A percentile compares a stretch with the other conserved stretches of the same genome.
phyloP scores from a whole-genome alignment of 2,888 invertebrate genomes.

The Eilema griseolum region DNA sequence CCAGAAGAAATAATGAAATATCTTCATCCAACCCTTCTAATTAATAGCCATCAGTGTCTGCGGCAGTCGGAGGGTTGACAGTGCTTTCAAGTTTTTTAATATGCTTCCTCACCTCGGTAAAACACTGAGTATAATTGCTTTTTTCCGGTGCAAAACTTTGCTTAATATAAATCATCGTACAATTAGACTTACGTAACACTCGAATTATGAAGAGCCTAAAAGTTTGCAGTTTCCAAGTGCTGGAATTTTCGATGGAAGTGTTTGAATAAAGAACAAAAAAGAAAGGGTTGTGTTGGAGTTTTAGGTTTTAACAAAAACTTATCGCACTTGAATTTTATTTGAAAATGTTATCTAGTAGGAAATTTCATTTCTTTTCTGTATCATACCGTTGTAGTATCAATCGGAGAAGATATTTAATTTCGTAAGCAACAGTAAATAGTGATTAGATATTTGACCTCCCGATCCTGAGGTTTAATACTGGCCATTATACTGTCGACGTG shows the following conservation, averaged over 20 bases:
- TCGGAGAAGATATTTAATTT: background rate
- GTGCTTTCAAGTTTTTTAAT: slow-evolving; percentile 86
- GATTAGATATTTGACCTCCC: too few relatives aligned
- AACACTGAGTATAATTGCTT: slow-evolving; percentile 84
- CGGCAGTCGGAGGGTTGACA: slow-evolving; percentile 81
- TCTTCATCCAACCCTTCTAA: slow-evolving; percentile 86
- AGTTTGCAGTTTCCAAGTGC: slow-evolving; percentile 22
- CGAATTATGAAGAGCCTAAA: slow-evolving; percentile 27
- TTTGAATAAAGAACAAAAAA: slow-evolving; percentile 18
- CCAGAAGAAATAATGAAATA: slow-evolving; percentile 82
- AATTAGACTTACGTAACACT: slow-evolving; percentile 40
- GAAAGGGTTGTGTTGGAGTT: slow-evolving; percentile 6
- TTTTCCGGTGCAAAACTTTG: slow-evolving; percentile 75
- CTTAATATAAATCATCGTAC: slow-evolving; percentile 59
- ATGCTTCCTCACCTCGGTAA: slow-evolving; percentile 85
- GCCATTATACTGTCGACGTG: too few relatives aligned
- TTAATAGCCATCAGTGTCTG: slow-evolving; percentile 87
- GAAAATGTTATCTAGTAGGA: too few relatives aligned
- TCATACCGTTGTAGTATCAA: background rate
- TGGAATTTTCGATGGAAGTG: slow-evolving; percentile 18
- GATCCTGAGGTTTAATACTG: too few relatives aligned
- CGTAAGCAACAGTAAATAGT: too few relatives aligned
- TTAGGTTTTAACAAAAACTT: slow-evolving; percentile 4
- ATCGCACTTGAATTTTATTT: background rate
- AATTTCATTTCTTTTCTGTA: background rate